Conservation (phyloP, 2,113 vertebrate genomes). For the Myrmecophaga tridactyla region DNA sequence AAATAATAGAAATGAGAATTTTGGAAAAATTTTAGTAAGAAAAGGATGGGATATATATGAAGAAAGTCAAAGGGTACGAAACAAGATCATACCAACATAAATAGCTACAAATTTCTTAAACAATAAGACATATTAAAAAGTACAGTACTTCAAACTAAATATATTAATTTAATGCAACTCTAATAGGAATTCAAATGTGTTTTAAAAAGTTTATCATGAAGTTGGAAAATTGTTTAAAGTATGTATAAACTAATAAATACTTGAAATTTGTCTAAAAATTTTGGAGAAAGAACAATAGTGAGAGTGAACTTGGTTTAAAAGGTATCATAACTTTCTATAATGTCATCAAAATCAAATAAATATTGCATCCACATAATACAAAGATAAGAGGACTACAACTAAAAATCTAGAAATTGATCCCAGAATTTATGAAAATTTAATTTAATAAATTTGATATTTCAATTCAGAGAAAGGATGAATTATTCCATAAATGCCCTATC, state of each 20-base stretch:
- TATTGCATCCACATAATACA: neutral
- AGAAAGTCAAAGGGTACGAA: neutral
- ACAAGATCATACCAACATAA: neutral
- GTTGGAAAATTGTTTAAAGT: neutral
- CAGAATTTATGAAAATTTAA: neutral
- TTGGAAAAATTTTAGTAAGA: neutral
- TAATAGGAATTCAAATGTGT: neutral
- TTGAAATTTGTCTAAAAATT: neutral
- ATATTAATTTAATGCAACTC: neutral
- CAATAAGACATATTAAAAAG: neutral
- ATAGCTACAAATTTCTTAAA: neutral
- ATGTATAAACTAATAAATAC: neutral
- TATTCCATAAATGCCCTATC: neutral
- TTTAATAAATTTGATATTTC: neutral
- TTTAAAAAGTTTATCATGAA: neutral
- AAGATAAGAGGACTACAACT: neutral
- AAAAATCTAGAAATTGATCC: neutral
- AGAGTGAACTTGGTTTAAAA: neutral
- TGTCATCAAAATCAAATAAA: neutral
- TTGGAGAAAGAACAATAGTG: neutral
- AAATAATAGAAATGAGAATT: neutral
- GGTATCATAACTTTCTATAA: neutral
- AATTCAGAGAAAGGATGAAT: neutral
- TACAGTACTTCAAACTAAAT: slow-evolving; percentile 5
- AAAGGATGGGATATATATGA: neutral